Percentiles rank a stretch among this genome's conserved stretches.
Conservation (phyloP, 2,888 invertebrate genomes). For the Athalia rosae region DNA sequence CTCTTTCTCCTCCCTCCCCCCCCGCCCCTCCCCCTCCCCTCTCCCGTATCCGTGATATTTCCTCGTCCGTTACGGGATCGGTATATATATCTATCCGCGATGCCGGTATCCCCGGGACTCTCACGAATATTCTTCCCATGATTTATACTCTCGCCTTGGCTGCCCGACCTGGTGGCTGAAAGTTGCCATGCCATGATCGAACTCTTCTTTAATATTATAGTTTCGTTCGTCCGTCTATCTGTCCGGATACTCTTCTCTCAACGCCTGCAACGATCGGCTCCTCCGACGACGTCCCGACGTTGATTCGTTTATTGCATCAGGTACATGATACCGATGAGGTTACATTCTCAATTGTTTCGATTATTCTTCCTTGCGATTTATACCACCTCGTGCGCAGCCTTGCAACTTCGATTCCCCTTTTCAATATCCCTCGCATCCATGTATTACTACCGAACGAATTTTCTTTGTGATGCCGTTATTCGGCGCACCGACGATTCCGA, state of each 20-base stretch:
- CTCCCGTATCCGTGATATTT: constrained; percentile 52
- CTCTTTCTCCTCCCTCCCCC: constrained; percentile 52
- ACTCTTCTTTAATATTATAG: not conserved
- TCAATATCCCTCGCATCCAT: not conserved
- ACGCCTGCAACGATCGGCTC: not conserved
- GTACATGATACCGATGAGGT: not conserved
- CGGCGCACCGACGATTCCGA: not conserved
- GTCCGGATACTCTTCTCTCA: not conserved
- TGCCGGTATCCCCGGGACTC: constrained; percentile 53
- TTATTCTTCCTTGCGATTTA: constrained; percentile 4
- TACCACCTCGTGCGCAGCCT: not conserved
- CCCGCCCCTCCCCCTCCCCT: constrained; percentile 51
- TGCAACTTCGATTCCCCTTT: not conserved
- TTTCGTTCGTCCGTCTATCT: not conserved
- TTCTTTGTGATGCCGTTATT: not conserved
- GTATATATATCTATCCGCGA: constrained; percentile 27
- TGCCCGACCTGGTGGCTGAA: not conserved
- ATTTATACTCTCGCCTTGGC: constrained; percentile 64
- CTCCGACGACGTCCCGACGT: constrained; percentile 13
- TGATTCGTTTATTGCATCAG: not conserved
- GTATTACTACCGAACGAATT: not conserved
- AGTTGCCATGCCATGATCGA: constrained; percentile 5
- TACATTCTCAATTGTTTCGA: constrained; percentile 35
- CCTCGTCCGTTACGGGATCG: constrained; percentile 38
- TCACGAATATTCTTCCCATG: constrained; percentile 71